Percentiles rank a stretch among this genome's conserved stretches.
Conservation (phyloP, 2,888 invertebrate genomes). For the Hirtodrosophila duncani region DNA sequence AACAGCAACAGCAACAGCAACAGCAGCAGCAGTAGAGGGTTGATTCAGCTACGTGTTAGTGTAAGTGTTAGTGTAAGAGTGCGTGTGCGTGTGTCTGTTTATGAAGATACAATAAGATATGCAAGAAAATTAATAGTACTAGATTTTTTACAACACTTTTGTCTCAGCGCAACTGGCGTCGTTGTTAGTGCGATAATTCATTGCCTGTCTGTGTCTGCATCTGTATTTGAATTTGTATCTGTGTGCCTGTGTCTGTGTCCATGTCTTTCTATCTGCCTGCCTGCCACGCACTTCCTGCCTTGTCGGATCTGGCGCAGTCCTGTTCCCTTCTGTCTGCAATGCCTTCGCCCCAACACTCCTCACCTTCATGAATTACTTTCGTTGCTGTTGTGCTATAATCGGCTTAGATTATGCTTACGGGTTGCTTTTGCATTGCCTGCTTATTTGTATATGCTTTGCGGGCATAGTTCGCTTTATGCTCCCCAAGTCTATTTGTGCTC, state of each 20-base stretch:
- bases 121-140: slow-evolving; percentile 71
- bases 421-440: slow-evolving; percentile 65
- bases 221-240: slow-evolving; percentile 12
- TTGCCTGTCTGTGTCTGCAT: slow-evolving; percentile 41
- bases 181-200: slow-evolving; percentile 64
- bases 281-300: slow-evolving; percentile 63
- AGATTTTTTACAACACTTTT: slow-evolving; percentile 72
- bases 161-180: slow-evolving; percentile 59
- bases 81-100: slow-evolving; percentile 47
- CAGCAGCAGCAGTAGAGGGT: slow-evolving; percentile 17
- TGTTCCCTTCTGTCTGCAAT: slow-evolving; percentile 15
- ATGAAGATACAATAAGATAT: slow-evolving; percentile 71
- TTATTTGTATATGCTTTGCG: slow-evolving; percentile 42
- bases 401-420: slow-evolving; percentile 68
- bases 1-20: too few species aligned
- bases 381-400: slow-evolving; percentile 68
- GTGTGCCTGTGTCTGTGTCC: slow-evolving; percentile 17
- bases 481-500: slow-evolving; percentile 26
- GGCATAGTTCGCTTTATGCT: slow-evolving; percentile 44
- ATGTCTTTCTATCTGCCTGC: slow-evolving; percentile 22
- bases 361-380: slow-evolving; percentile 36
- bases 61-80: slow-evolving; percentile 4
- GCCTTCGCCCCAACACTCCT: not conserved
- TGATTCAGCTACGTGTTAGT: slow-evolving; percentile 4
- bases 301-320: slow-evolving; percentile 9